phyloP scores from a whole-genome alignment of 2,113 vertebrate species.

The Xenopus borealis region DNA sequence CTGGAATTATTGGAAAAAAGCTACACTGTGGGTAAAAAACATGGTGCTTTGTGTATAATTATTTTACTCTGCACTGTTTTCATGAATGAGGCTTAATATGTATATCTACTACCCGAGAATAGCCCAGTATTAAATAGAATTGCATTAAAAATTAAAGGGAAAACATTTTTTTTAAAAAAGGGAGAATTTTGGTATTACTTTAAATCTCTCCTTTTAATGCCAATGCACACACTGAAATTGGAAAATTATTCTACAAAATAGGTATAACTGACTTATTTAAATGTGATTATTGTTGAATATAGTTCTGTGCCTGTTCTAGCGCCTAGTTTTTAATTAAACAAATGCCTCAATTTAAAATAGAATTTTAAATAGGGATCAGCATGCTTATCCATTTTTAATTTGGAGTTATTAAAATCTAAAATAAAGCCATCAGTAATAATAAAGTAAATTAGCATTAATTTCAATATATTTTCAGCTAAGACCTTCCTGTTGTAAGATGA shows the following conservation, averaged over 20 bases:
- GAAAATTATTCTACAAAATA: not conserved
- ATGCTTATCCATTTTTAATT: slow-evolving; percentile 45
- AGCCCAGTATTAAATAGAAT: too few species aligned
- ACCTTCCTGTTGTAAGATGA: slow-evolving; percentile 4
- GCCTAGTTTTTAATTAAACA: slow-evolving; percentile 52
- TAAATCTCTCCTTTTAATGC: too few species aligned
- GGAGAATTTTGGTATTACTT: too few species aligned
- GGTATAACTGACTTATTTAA: slow-evolving; percentile 24
- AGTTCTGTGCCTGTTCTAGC: slow-evolving; percentile 40
- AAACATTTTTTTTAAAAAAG: too few species aligned
- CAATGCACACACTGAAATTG: not conserved
- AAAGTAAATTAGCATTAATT: slow-evolving; percentile 46
- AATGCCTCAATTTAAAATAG: slow-evolving; percentile 37
- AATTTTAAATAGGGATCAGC: slow-evolving; percentile 24
- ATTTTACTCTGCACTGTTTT: too few species aligned
- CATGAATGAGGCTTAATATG: too few species aligned
- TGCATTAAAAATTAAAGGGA: too few species aligned
- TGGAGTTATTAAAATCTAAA: slow-evolving; percentile 48
- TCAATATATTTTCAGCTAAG: slow-evolving; percentile 33
- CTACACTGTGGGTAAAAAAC: too few species aligned
- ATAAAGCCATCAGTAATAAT: slow-evolving; percentile 55
- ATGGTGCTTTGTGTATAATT: too few species aligned
- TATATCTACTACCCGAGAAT: too few species aligned
- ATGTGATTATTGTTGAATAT: slow-evolving; percentile 41
- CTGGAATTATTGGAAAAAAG: too few species aligned